A percentile compares a stretch with the other conserved stretches of the same genome.
These are phyloP conservation scores for Caenorhabditis angaria DNA, from an alignment of 2,888 invertebrate species.

Conservation along the genomic window DNA sequence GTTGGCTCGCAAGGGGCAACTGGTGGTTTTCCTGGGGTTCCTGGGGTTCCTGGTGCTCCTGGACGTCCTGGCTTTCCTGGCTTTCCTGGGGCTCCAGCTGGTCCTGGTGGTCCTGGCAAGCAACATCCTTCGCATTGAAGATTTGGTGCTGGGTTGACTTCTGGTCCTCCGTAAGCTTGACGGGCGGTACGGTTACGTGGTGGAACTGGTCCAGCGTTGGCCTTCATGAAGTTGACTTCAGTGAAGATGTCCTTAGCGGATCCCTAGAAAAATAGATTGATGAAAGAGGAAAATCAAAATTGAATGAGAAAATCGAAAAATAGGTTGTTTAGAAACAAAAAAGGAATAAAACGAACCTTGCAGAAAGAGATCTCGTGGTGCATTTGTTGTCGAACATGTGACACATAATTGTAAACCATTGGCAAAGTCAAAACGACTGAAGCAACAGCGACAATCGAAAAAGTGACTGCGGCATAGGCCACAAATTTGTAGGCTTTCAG, in stretches of 20 bases:
- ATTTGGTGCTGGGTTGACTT: conserved; percentile 60
- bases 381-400: conserved; percentile 71
- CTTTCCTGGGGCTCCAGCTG: conserved; percentile 67
- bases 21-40: conserved; percentile 66
- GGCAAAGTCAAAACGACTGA: conserved; percentile 72
- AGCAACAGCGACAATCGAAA: conserved; percentile 71
- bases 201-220: conserved; percentile 51
- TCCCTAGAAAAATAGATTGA: conserved; percentile 54
- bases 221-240: conserved; percentile 72
- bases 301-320: conserved; percentile 5
- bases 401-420: conserved; percentile 71
- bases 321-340: neutral
- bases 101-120: conserved; percentile 67
- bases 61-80: conserved; percentile 65
- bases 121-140: conserved; percentile 64
- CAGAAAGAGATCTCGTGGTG: conserved; percentile 72
- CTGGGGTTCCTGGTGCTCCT: conserved; percentile 59
- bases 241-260: conserved; percentile 72
- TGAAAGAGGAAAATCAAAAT: conserved; percentile 9
- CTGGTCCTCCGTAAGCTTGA: conserved; percentile 69
- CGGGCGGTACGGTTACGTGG: conserved; percentile 70
- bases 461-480: conserved; percentile 71
- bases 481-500: conserved; percentile 72
- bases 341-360: conserved; percentile 58
- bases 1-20: conserved; percentile 69